These are phyloP conservation scores for Palythoa heliodiscus DNA, from an alignment of 92 coral and sea anemone species.

Conservation along the genomic window DNA sequence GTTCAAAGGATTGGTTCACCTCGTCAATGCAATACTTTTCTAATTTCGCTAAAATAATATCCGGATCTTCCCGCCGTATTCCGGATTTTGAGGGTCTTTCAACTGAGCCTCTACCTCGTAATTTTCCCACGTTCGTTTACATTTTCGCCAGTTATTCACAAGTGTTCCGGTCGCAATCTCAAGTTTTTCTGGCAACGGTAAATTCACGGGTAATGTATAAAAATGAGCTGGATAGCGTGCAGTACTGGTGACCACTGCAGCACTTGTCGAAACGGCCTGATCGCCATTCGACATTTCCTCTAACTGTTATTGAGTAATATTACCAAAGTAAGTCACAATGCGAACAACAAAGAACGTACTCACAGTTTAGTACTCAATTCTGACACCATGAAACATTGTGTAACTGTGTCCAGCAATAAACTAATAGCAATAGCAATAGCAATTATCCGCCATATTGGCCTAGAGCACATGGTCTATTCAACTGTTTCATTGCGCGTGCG, in stretches of 20 bases:
- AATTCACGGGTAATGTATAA: constrained; percentile 7
- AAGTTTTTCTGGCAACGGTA: constrained; percentile 38
- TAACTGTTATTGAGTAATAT: background rate
- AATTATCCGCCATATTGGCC: too few species aligned
- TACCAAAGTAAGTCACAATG: background rate
- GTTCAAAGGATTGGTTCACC: constrained; percentile 69
- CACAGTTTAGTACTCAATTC: background rate
- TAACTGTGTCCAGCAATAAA: too few species aligned
- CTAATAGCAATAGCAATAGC: background rate
- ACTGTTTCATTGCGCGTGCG: too few species aligned
- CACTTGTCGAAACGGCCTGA: background rate
- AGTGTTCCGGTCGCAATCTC: constrained; percentile 29
- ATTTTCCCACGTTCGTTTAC: constrained; percentile 47
- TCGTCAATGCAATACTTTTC: constrained; percentile 72
- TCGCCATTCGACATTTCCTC: background rate
- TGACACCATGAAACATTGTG: too few species aligned
- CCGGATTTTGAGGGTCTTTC: constrained; percentile 36
- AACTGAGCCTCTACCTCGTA: constrained; percentile 47
- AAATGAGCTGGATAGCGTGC: background rate
- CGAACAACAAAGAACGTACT: background rate
- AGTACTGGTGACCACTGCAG: background rate
- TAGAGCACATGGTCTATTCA: too few species aligned
- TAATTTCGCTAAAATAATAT: constrained; percentile 56
- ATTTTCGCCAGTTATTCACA: constrained; percentile 40
- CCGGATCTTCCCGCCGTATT: constrained; percentile 57